Percentiles rank a stretch among this genome's conserved stretches.
Conservation (phyloP, 2,888 invertebrate genomes). For the Leptinotarsa juncta region DNA sequence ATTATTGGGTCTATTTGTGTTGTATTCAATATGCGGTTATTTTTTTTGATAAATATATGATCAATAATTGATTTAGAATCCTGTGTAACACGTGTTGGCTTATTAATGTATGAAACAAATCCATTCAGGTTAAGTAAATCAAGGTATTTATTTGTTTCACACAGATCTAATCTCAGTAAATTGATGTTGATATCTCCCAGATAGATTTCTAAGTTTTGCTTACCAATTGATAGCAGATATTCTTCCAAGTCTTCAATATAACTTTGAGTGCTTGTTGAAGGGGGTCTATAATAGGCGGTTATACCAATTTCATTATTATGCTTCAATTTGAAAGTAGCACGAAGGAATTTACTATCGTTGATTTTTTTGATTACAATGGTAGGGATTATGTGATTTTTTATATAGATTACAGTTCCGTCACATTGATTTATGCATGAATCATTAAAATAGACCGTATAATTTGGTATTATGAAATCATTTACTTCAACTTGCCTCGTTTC, state of each 20-base stretch:
- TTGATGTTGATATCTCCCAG: slow-evolving; percentile 21
- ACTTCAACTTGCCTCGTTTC: slow-evolving; percentile 22
- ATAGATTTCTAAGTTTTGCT: slow-evolving; percentile 19
- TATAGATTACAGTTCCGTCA: too few species aligned
- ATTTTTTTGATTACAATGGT: slow-evolving; percentile 17
- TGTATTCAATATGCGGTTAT: slow-evolving; percentile 8
- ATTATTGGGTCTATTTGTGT: slow-evolving; percentile 14
- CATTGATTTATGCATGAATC: background rate
- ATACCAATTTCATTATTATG: slow-evolving; percentile 9
- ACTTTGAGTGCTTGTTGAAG: slow-evolving; percentile 21
- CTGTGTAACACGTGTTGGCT: slow-evolving; percentile 16
- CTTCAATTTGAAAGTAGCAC: slow-evolving; percentile 9
- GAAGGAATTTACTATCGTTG: slow-evolving; percentile 21
- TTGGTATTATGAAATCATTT: slow-evolving; percentile 19
- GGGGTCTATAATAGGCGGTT: slow-evolving; percentile 21
- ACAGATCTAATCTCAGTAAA: slow-evolving; percentile 16
- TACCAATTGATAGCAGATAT: slow-evolving; percentile 13
- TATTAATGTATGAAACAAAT: background rate
- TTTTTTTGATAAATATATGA: slow-evolving; percentile 14
- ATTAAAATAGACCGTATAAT: slow-evolving; percentile 21
- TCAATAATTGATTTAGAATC: slow-evolving; percentile 16
- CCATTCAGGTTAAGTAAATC: slow-evolving; percentile 11
- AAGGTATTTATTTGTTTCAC: slow-evolving; percentile 19
- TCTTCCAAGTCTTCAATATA: slow-evolving; percentile 20
- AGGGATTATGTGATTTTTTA: background rate